Conservation (phyloP, 2,113 vertebrate species). For the Lutjanus erythropterus region DNA sequence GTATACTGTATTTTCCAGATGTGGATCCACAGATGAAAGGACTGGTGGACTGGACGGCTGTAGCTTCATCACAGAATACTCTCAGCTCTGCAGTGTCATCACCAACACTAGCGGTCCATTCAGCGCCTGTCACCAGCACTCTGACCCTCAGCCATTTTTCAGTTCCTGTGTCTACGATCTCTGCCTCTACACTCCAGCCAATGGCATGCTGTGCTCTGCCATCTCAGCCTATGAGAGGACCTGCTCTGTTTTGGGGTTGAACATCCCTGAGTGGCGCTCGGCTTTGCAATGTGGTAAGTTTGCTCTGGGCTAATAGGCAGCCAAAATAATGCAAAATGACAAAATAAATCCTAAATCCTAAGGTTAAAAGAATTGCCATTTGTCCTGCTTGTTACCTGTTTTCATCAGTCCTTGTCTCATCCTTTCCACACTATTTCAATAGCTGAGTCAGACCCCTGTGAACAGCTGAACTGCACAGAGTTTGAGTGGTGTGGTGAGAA, state of each 20-base stretch:
- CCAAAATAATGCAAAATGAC: no score
- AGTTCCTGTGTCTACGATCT: constrained; percentile 74
- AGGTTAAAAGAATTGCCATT: no score
- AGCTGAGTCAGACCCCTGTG: constrained; percentile 74
- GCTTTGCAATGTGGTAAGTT: constrained; percentile 69
- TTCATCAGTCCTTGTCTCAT: not conserved
- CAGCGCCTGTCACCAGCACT: constrained; percentile 51
- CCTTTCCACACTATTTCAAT: not conserved
- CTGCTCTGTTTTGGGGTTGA: constrained; percentile 49
- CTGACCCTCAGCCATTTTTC: constrained; percentile 50
- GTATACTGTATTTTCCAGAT: no score
- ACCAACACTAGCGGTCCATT: constrained; percentile 74
- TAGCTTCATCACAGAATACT: constrained; percentile 52
- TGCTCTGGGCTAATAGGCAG: no score
- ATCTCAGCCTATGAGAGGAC: constrained; percentile 71
- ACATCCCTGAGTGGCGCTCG: constrained; percentile 65
- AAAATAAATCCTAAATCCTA: no score
- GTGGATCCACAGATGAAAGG: constrained; percentile 46
- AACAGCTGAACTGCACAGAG: constrained; percentile 69
- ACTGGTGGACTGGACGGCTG: constrained; percentile 16
- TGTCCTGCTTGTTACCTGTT: not conserved
- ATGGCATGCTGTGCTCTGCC: constrained; percentile 70
- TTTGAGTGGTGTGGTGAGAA: constrained; percentile 80
- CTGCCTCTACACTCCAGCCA: constrained; percentile 67
- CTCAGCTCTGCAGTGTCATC: constrained; percentile 72